Percentiles rank a stretch among this genome's conserved stretches.
Conservation (phyloP, 2,888 invertebrate species). For the Tetropium fuscum region DNA sequence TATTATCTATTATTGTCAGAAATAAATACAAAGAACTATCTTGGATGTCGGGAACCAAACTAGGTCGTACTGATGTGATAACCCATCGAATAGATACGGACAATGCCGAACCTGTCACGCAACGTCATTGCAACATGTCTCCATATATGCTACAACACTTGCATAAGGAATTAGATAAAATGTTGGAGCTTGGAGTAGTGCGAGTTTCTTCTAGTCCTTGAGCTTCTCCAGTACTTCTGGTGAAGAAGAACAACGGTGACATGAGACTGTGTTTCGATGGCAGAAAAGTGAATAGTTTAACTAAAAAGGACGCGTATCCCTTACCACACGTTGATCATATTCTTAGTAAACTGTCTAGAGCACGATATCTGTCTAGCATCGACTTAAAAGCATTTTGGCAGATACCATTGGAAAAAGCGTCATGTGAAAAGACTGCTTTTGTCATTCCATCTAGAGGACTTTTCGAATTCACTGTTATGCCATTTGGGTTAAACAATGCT, state of each 20-base stretch:
- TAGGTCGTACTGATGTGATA: background rate
- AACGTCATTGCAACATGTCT: slow-evolving; percentile 8
- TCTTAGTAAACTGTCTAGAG: slow-evolving; percentile 1
- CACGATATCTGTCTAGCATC: slow-evolving; percentile 18
- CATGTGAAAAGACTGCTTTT: slow-evolving; percentile 53
- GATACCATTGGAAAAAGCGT: background rate
- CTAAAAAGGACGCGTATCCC: slow-evolving; percentile 10
- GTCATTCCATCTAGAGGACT: slow-evolving; percentile 49
- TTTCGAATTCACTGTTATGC: slow-evolving; percentile 46
- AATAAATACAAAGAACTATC: background rate
- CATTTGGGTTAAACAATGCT: slow-evolving; percentile 43
- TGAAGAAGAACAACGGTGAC: slow-evolving; percentile 1
- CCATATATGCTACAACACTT: slow-evolving; percentile 8
- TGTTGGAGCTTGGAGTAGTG: slow-evolving; percentile 45
- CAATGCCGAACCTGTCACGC: background rate
- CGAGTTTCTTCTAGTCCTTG: slow-evolving; percentile 45
- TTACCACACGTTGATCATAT: background rate
- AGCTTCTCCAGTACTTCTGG: slow-evolving; percentile 43
- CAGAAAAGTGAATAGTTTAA: slow-evolving; percentile 11
- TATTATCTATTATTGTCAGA: too few species aligned
- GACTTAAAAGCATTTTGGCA: slow-evolving; percentile 25
- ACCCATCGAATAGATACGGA: background rate
- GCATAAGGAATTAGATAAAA: slow-evolving; percentile 24
- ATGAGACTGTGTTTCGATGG: slow-evolving; percentile 23
- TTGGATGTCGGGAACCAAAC: background rate